Conservation (phyloP, 2,797 vertebrate species). For the Anas georgica region DNA sequence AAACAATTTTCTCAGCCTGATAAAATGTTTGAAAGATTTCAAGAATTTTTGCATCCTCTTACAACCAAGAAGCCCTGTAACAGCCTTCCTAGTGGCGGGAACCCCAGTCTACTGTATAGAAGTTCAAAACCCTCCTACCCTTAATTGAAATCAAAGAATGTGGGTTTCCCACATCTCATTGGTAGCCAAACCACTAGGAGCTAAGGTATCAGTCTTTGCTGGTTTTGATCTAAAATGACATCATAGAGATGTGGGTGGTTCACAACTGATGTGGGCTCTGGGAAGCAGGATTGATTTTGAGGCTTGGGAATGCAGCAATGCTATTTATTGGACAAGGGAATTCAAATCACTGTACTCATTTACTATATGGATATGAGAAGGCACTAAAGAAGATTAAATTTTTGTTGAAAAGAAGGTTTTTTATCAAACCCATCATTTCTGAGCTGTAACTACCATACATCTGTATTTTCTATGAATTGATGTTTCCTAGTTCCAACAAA, state of each 20-base stretch:
- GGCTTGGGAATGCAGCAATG: neutral
- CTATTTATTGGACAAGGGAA: neutral
- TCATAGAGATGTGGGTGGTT: neutral
- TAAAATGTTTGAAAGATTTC: conserved; percentile 32
- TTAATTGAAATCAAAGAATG: neutral
- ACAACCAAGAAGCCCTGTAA: neutral
- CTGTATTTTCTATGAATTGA: neutral
- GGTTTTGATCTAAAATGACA: conserved; percentile 1
- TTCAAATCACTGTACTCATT: neutral
- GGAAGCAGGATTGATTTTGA: neutral
- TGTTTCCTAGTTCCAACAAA: neutral
- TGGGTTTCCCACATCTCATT: neutral
- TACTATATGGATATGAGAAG: neutral
- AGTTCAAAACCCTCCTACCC: neutral
- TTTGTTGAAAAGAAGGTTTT: neutral
- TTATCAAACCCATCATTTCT: neutral
- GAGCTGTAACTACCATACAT: neutral
- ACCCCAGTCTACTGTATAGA: neutral
- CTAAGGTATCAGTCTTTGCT: neutral
- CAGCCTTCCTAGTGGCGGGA: neutral
- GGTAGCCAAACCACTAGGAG: neutral
- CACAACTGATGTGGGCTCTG: neutral
- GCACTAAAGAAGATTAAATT: neutral
- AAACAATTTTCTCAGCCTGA: conserved; percentile 34
- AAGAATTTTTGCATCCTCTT: neutral